These are phyloP conservation scores for Brachyistius frenatus DNA, from an alignment of 2,113 vertebrate species.

Conservation along the genomic window DNA sequence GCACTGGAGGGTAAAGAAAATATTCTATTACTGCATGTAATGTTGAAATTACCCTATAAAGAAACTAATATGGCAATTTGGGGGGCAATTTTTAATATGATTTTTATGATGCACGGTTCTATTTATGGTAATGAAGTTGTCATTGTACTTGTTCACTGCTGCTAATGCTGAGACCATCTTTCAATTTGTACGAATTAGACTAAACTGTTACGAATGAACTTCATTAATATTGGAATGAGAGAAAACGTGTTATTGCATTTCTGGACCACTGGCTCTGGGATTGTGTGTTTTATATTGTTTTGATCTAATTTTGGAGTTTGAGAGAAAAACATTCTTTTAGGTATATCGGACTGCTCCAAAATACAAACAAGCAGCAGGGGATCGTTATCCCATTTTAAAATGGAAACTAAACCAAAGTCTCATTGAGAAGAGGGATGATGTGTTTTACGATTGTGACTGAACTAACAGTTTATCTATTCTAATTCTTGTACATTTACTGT, in stretches of 20 bases:
- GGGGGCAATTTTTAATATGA: slow-evolving; percentile 99
- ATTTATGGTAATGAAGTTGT: slow-evolving; percentile 99
- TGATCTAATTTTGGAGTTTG: slow-evolving; percentile 79
- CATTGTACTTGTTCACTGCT: slow-evolving; percentile 97
- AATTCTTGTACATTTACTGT: slow-evolving; percentile 65
- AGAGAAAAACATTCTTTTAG: slow-evolving; percentile 73
- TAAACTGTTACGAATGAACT: slow-evolving; percentile 88
- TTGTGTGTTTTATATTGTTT: slow-evolving; percentile 81
- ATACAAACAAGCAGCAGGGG: slow-evolving; percentile 82
- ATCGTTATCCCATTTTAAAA: slow-evolving; percentile 71
- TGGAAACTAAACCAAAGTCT: slow-evolving; percentile 68
- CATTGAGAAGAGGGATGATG: slow-evolving; percentile 73
- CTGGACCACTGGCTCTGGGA: slow-evolving; percentile 78
- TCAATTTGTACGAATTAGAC: slow-evolving; percentile 90
- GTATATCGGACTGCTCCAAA: slow-evolving; percentile 67
- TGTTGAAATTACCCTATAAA: slow-evolving; percentile 99
- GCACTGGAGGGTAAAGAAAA: slow-evolving; percentile 99
- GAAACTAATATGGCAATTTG: slow-evolving; percentile 98
- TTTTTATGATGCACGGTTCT: slow-evolving; percentile 98
- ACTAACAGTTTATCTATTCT: slow-evolving; percentile 61
- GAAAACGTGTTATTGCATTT: slow-evolving; percentile 80
- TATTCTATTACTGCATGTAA: slow-evolving; percentile 98
- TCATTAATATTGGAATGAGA: slow-evolving; percentile 84
- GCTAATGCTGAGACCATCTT: slow-evolving; percentile 92
- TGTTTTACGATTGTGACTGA: slow-evolving; percentile 61